Conservation (phyloP, 2,113 vertebrate species). For the Himantopus leucocephalus region DNA sequence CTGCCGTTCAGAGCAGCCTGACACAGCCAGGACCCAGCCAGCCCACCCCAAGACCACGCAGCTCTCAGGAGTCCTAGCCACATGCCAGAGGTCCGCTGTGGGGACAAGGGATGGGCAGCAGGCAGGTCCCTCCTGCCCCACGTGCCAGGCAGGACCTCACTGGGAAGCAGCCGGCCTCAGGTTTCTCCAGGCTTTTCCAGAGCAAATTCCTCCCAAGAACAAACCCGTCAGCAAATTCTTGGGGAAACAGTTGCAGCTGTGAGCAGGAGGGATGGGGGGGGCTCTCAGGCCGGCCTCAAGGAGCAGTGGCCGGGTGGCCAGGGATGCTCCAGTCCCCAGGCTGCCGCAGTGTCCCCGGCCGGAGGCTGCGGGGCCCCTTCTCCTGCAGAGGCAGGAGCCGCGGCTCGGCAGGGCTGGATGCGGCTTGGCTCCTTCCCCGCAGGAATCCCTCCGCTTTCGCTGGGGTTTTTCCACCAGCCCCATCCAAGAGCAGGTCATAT, state of each 20-base stretch:
- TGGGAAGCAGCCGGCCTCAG: background rate
- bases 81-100: accelerated
- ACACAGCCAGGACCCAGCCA: accelerated
- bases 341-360: background rate
- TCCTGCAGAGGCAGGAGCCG: background rate
- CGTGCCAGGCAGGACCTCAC: background rate
- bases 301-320: accelerated
- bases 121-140: background rate
- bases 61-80: accelerated
- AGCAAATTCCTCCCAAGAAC: constrained; percentile 19
- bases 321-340: background rate
- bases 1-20: background rate
- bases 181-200: constrained; percentile 29
- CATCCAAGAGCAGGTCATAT: background rate
- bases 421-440: background rate
- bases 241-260: constrained; percentile 7
- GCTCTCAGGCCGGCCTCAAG: background rate
- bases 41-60: accelerated
- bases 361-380: background rate
- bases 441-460: background rate
- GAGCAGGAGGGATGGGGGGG: background rate
- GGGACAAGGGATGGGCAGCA: background rate
- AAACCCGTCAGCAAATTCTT: constrained; percentile 39
- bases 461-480: background rate
- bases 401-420: background rate